Base-by-base conservation (phyloP, 2,113 vertebrate genomes). In the Perccottus glenii region DNA sequence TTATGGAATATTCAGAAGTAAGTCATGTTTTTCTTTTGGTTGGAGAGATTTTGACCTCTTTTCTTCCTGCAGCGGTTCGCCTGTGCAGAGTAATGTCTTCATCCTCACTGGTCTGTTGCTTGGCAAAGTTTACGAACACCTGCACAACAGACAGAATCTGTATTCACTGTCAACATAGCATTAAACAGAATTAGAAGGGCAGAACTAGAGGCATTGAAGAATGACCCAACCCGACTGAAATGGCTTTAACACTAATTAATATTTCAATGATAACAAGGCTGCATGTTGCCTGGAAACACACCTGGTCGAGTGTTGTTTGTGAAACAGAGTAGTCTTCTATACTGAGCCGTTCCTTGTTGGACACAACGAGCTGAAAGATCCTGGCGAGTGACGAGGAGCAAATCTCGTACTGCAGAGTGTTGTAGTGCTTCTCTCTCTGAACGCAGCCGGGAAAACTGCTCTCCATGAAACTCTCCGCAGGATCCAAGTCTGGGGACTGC, bases 271-370 rank as follows among this genome's bases (percentile, higher is more conserved):
- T 27, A 2, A 2, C 19, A 27, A 27, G 19, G 19, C 19, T 27
- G 19, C 19, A 27, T 27, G 19, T 27, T 27, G 19, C 3, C n/a
- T 7, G 59, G 7, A 6, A 15, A 11, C 11, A 0, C 64, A 95
- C 98, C 95, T 99, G 98, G 88, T 99, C 98, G 82, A 99, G 92
- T 0, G 96, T 99, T 52, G 96, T 98, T 91, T 99, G 97, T 27
- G 96, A 95, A 64, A 99, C 93, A 0, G 97, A 98, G 84, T 96
- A 99, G 79, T 99, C 97, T 77, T 98, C 96, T 1, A 99, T 95
- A 87, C 94, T 92, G 75, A 99, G 89, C 47, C 90, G 92, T 55
- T 98, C 95, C 87, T 95, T 97, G 87, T 98, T 96, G 86, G 95
- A 93, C 70, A 96, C 77, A 75, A 99, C 94, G 81, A 98, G 88